phyloP scores from a whole-genome alignment of 1,140 invertebrate species.

The Orussus abietinus region DNA sequence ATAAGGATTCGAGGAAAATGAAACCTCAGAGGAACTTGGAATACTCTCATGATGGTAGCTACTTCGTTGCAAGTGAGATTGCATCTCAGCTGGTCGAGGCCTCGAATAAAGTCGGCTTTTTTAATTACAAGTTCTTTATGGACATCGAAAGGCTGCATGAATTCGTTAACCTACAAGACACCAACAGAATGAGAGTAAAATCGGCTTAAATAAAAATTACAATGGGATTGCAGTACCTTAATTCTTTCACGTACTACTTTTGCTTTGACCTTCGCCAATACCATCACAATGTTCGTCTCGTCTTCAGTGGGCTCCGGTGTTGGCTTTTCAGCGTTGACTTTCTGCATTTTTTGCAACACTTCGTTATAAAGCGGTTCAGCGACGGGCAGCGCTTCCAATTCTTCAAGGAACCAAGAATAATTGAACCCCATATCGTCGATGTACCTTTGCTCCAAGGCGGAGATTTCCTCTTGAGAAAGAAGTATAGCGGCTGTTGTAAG shows the following conservation, averaged over 20 bases:
- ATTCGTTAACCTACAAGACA: slow-evolving; percentile 47
- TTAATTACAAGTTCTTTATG: slow-evolving; percentile 59
- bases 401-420: slow-evolving; percentile 63
- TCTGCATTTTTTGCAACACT: slow-evolving; percentile 34
- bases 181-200: neutral
- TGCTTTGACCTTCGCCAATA: slow-evolving; percentile 69
- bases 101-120: slow-evolving; percentile 62
- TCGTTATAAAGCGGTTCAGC: slow-evolving; percentile 38
- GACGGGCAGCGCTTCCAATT: slow-evolving; percentile 50
- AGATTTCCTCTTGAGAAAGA: slow-evolving; percentile 60
- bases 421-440: slow-evolving; percentile 67
- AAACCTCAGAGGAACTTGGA: slow-evolving; percentile 38
- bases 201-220: neutral
- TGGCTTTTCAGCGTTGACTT: slow-evolving; percentile 35
- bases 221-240: slow-evolving; percentile 49
- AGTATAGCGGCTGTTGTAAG: slow-evolving; percentile 61
- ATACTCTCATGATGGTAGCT: slow-evolving; percentile 61
- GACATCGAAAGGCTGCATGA: slow-evolving; percentile 60
- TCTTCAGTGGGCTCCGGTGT: slow-evolving; percentile 26
- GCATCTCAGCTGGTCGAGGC: slow-evolving; percentile 58
- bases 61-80: slow-evolving; percentile 60
- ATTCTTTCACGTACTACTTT: slow-evolving; percentile 64
- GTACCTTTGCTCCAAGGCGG: slow-evolving; percentile 63
- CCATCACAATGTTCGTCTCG: slow-evolving; percentile 62
- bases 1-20: too few relatives aligned